Base-by-base conservation (phyloP, 2,888 invertebrate species). In the Chrysotoxum bicinctum region DNA sequence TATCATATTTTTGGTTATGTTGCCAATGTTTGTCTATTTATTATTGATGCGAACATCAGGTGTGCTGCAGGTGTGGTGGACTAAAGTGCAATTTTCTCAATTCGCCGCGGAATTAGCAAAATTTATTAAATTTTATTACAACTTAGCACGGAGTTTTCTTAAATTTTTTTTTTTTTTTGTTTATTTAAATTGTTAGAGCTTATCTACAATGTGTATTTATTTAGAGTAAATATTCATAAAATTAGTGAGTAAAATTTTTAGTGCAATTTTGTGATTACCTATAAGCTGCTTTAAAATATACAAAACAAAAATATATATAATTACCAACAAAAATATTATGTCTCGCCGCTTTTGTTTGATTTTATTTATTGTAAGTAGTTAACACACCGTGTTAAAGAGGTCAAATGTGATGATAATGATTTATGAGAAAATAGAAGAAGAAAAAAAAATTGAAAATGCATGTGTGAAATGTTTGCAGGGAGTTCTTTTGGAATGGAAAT, bases 21-120 rank as follows among this genome's bases (percentile, higher is more conserved):
- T 81, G 62, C 68, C 76, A 81, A 85, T 85, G 75, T 85, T 85
- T 85, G 76, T 64, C 81, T 81, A 85, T 81, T 85, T 85, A 85
- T 77, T 85, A 80, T 76, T 81, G 81, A 73, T 56, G 69, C 76
- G 68, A 76, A 81, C 85, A 73, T 77, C 81, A 77, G 62, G 76
- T 76, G 81, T 73, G 85, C 19, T 85, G 85, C 81, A 81, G 77
- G 85, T 81, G 85, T 77, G 85, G 81, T 77, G 73, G 73, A 69
- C 76, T 80, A 54, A 69, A 62, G 81, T 81, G 85, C 85, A 81
- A 40, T 77, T 69, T 64, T 72, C 45, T 64, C 62, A 43, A 43
- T 69, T 54, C 23, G 56, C 21, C 74, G 73, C 58, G 74, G 9
- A 62, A 54, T 43, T 50, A 37, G 37, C 19, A 43, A 60, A 60